A percentile compares a stretch with the other conserved stretches of the same genome.
These are phyloP conservation scores for Zaprionus taronus DNA, from an alignment of 1,140 invertebrate species.

Conservation along the genomic window DNA sequence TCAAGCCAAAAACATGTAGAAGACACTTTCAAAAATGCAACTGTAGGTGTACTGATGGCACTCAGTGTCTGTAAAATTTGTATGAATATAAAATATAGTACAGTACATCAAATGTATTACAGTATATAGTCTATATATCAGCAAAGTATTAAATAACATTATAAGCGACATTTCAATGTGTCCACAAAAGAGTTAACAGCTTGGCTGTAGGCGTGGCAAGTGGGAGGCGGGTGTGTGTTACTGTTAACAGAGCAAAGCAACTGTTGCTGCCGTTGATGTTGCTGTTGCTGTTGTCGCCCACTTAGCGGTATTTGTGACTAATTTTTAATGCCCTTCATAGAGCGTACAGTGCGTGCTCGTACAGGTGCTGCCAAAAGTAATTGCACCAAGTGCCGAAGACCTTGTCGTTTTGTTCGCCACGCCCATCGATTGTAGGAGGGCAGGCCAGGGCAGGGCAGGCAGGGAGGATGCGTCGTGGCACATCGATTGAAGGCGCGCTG, in stretches of 20 bases:
- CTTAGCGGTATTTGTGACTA: constrained; percentile 78
- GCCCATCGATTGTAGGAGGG: constrained; percentile 11
- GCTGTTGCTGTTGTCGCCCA: constrained; percentile 61
- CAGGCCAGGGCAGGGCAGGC: neutral
- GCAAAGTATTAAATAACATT: neutral
- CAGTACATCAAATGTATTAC: too few relatives aligned
- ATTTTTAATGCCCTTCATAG: constrained; percentile 77
- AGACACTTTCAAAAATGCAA: too few relatives aligned
- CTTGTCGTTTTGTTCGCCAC: constrained; percentile 5
- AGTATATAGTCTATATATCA: too few relatives aligned
- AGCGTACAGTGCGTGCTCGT: constrained; percentile 8
- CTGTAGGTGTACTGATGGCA: too few relatives aligned
- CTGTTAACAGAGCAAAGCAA: constrained; percentile 6
- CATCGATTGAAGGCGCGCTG: constrained; percentile 22
- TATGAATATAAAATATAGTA: too few relatives aligned
- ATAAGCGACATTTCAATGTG: neutral
- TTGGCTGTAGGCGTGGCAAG: neutral
- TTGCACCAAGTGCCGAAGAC: constrained; percentile 53
- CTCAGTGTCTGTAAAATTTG: too few relatives aligned
- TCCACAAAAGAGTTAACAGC: too few relatives aligned
- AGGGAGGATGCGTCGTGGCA: neutral
- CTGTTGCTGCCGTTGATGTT: constrained; percentile 48
- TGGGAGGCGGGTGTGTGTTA: neutral
- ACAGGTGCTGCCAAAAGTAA: constrained; percentile 70
- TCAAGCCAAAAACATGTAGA: too few relatives aligned